Conservation (phyloP, 2,797 vertebrate genomes). For the Luscinia megarhynchos region DNA sequence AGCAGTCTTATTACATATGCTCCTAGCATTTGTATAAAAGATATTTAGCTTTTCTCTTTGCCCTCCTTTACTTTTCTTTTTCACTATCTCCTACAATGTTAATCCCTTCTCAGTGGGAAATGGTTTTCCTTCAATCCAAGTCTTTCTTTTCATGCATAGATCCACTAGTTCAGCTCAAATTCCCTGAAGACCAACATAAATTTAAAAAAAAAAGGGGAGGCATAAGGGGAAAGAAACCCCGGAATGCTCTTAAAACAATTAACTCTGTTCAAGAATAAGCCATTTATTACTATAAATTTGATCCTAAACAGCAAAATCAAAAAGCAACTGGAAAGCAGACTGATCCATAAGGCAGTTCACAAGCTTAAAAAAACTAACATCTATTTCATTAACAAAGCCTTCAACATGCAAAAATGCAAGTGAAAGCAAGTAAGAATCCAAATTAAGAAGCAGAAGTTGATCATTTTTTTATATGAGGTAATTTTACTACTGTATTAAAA, state of each 20-base stretch:
- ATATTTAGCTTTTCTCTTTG: constrained; percentile 75
- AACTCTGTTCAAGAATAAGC: constrained; percentile 7
- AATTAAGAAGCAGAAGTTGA: neutral
- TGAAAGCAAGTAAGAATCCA: neutral
- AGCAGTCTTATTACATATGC: constrained; percentile 66
- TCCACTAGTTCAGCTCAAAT: constrained; percentile 37
- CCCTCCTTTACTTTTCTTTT: constrained; percentile 72
- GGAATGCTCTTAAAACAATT: constrained; percentile 29
- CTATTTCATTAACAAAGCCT: neutral
- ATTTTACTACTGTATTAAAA: neutral
- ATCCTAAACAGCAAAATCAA: neutral
- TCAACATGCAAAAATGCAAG: neutral
- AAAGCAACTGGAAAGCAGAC: neutral
- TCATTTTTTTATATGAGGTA: neutral
- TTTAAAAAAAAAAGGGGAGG: rapidly evolving
- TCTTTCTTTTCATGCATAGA: constrained; percentile 39
- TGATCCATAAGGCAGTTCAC: neutral
- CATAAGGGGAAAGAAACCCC: neutral
- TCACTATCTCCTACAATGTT: constrained; percentile 68
- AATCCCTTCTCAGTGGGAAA: constrained; percentile 73
- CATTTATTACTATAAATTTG: constrained; percentile 25
- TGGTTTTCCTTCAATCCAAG: constrained; percentile 65
- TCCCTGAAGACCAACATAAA: constrained; percentile 53
- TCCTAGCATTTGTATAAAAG: constrained; percentile 72
- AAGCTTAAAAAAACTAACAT: neutral